phyloP scores from a whole-genome alignment of 2,797 vertebrate genomes.

The Halcyon smyrnensis region DNA sequence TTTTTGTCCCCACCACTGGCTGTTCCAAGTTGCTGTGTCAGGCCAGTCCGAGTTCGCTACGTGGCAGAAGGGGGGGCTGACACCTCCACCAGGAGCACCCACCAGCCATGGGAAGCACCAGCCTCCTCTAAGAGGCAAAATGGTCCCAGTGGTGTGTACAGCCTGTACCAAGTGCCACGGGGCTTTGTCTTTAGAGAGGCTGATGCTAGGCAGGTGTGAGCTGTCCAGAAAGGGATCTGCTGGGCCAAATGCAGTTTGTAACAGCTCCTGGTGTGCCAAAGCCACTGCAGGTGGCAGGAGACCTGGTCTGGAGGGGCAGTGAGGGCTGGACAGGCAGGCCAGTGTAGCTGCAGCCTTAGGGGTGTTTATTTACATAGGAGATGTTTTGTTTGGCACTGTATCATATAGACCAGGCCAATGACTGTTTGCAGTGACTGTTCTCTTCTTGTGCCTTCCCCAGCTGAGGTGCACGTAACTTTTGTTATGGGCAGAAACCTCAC shows the following conservation, averaged over 20 bases:
- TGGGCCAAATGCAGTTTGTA: fast-evolving
- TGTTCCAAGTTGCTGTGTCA: neutral
- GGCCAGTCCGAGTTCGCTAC: neutral
- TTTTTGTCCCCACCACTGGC: neutral
- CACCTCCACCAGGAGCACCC: neutral
- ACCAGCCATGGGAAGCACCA: neutral
- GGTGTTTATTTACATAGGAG: neutral
- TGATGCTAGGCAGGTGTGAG: neutral
- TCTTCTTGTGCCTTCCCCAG: neutral
- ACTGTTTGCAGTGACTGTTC: neutral
- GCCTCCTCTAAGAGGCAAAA: neutral
- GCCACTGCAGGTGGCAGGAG: neutral
- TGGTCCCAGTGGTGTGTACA: fast-evolving
- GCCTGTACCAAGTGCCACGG: fast-evolving
- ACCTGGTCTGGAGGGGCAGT: neutral
- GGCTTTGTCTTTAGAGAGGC: neutral
- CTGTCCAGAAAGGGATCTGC: neutral
- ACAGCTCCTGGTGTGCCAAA: neutral
- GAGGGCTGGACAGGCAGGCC: neutral
- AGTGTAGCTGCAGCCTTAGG: fast-evolving
- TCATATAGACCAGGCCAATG: neutral
- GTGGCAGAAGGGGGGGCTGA: fast-evolving
- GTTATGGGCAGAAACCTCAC: fast-evolving
- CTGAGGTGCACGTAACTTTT: neutral
- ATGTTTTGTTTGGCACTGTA: neutral